These are phyloP conservation scores for Acanthoscelides obtectus DNA, from an alignment of 2,888 invertebrate genomes.

Conservation along the genomic window DNA sequence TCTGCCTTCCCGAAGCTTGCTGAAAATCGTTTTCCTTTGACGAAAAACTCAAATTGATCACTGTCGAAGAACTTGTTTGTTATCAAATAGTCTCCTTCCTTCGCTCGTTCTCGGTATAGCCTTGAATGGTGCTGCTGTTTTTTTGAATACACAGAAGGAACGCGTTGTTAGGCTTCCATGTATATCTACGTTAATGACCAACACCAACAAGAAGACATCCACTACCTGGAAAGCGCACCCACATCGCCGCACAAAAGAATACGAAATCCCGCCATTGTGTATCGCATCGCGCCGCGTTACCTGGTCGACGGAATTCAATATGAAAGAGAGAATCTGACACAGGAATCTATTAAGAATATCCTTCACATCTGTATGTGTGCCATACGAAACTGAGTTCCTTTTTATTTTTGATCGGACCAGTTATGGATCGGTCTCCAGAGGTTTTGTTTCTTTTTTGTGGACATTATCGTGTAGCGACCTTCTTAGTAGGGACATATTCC, in stretches of 20 bases:
- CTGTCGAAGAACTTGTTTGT: neutral
- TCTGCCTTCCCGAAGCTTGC: too few species aligned
- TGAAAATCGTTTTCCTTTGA: too few species aligned
- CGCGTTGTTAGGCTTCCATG: neutral
- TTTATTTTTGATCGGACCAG: constrained; percentile 37
- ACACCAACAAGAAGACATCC: constrained; percentile 14
- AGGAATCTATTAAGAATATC: constrained; percentile 32
- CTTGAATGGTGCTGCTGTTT: neutral
- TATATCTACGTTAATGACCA: neutral
- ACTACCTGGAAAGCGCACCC: constrained; percentile 42
- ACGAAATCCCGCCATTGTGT: constrained; percentile 43
- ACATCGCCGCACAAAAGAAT: constrained; percentile 45
- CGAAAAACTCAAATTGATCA: too few species aligned
- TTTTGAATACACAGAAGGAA: neutral
- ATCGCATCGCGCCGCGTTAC: constrained; percentile 40
- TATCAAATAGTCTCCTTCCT: neutral
- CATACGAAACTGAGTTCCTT: constrained; percentile 3
- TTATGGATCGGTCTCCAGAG: constrained; percentile 28
- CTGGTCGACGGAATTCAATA: constrained; percentile 40
- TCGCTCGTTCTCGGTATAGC: neutral
- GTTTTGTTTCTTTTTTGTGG: neutral
- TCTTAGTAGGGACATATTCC: neutral
- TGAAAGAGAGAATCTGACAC: constrained; percentile 28
- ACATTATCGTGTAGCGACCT: neutral
- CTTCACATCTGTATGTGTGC: neutral